Percentiles rank a stretch among this genome's conserved stretches.
These are phyloP conservation scores for Euclidia mi DNA, from an alignment of 2,888 invertebrate species.

Conservation along the genomic window DNA sequence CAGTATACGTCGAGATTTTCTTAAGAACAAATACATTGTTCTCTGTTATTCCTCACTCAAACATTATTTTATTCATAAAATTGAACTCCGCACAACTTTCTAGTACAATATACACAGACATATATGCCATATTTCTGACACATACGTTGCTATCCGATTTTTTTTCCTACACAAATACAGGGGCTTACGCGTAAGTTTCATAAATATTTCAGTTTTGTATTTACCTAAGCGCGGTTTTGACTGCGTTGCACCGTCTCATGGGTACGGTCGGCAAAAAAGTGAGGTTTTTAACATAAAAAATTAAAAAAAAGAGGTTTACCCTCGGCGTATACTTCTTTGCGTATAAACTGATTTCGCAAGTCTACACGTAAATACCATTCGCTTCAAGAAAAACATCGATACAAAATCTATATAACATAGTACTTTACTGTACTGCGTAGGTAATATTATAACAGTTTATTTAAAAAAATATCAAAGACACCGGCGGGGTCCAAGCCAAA, in stretches of 20 bases:
- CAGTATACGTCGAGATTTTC: too few species aligned
- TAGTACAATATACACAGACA: slow-evolving; percentile 13
- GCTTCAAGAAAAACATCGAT: too few species aligned
- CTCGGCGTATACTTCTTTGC: too few species aligned
- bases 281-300: slow-evolving; percentile 22
- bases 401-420: too few species aligned
- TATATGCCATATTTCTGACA: slow-evolving; percentile 50
- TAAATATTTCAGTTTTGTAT: slow-evolving; percentile 77
- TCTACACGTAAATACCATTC: too few species aligned
- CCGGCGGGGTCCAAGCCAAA: too few species aligned
- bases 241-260: slow-evolving; percentile 44
- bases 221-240: slow-evolving; percentile 53
- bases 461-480: too few species aligned
- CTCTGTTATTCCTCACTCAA: neutral
- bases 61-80: slow-evolving; percentile 49
- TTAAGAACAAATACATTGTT: slow-evolving; percentile 1
- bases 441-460: too few species aligned
- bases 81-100: slow-evolving; percentile 24
- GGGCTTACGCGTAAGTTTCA: slow-evolving; percentile 66
- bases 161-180: slow-evolving; percentile 60
- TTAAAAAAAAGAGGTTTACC: slow-evolving; percentile 13
- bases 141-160: slow-evolving; percentile 41
- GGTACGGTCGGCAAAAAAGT: slow-evolving; percentile 32
- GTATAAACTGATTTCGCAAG: too few species aligned
- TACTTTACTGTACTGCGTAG: too few species aligned